Evolutionary conservation across 2,113 vertebrate species (phyloP).

Genomic region (Hucho hucho): DNA sequence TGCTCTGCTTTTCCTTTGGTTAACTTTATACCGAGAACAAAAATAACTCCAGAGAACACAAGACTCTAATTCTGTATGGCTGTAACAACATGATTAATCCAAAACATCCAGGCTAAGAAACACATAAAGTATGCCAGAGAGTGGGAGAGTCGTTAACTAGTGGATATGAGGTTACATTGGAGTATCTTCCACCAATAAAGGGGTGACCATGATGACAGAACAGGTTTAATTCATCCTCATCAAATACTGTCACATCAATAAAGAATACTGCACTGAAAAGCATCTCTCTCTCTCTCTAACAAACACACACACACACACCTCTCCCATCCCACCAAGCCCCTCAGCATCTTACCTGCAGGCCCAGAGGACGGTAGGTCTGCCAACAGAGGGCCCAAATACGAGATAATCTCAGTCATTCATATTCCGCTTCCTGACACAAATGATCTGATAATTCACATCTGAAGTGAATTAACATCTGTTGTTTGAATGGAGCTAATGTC

Average conservation of each 20-base stretch:
- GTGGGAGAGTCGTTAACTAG: neutral
- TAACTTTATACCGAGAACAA: conserved; percentile 53
- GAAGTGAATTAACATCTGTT: conserved; percentile 80
- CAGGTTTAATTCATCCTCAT: too few species aligned
- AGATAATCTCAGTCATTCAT: conserved; percentile 77
- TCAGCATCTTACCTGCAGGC: conserved; percentile 57
- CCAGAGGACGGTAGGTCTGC: conserved; percentile 50
- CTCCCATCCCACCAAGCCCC: conserved; percentile 23
- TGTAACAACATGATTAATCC: conserved; percentile 45
- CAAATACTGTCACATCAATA: too few species aligned
- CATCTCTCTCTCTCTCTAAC: conserved; percentile 15
- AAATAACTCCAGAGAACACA: conserved; percentile 53
- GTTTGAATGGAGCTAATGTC: conserved; percentile 76
- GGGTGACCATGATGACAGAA: neutral
- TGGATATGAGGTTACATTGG: too few species aligned
- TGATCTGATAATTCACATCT: conserved; percentile 76
- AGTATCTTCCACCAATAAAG: neutral
- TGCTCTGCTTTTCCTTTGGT: conserved; percentile 52
- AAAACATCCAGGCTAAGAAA: conserved; percentile 18
- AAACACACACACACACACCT: conserved; percentile 6
- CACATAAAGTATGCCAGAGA: neutral
- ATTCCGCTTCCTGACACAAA: conserved; percentile 73
- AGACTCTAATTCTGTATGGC: conserved; percentile 50
- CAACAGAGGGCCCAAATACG: conserved; percentile 61
- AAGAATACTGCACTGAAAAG: too few species aligned